A percentile compares a stretch with the other conserved stretches of the same genome.
These are phyloP conservation scores for Bufo gargarizans DNA, from an alignment of 2,113 vertebrate species.

Conservation along the genomic window DNA sequence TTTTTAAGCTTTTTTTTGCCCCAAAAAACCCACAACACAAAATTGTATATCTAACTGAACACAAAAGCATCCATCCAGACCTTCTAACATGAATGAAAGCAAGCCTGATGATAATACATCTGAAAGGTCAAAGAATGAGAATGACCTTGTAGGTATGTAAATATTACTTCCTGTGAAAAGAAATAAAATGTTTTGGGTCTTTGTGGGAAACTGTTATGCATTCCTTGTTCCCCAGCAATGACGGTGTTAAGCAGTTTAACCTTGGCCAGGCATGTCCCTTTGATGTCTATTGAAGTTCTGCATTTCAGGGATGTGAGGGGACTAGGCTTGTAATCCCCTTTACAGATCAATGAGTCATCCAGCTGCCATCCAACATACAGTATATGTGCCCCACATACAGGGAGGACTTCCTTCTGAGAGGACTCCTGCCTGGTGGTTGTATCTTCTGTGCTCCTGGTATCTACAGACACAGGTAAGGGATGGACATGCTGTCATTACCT, in stretches of 20 bases:
- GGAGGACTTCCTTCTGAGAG: conserved; percentile 66
- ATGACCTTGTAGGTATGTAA: conserved; percentile 22
- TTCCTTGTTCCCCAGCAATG: conserved; percentile 47
- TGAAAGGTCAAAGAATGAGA: not conserved
- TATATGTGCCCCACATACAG: conserved; percentile 70
- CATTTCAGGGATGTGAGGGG: conserved; percentile 49
- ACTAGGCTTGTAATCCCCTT: conserved; percentile 68
- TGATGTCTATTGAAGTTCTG: conserved; percentile 32
- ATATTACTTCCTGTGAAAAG: conserved; percentile 26
- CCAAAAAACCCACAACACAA: too few relatives aligned
- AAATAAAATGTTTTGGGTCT: conserved; percentile 15
- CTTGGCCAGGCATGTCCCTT: not conserved
- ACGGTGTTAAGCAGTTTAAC: conserved; percentile 12
- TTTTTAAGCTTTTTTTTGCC: too few relatives aligned
- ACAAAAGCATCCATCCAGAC: too few relatives aligned
- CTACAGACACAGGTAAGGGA: conserved; percentile 40
- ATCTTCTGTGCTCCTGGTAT: conserved; percentile 57
- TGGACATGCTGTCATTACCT: not conserved
- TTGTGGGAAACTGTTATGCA: conserved; percentile 30
- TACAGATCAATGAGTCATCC: conserved; percentile 71
- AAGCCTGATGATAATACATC: not conserved
- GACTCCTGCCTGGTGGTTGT: conserved; percentile 58
- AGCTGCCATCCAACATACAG: conserved; percentile 66
- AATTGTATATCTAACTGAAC: too few relatives aligned
- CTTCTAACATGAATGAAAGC: not conserved